Evolutionary conservation across 2,888 invertebrate species (phyloP).

Genomic region (Melinaea marsaeus): DNA sequence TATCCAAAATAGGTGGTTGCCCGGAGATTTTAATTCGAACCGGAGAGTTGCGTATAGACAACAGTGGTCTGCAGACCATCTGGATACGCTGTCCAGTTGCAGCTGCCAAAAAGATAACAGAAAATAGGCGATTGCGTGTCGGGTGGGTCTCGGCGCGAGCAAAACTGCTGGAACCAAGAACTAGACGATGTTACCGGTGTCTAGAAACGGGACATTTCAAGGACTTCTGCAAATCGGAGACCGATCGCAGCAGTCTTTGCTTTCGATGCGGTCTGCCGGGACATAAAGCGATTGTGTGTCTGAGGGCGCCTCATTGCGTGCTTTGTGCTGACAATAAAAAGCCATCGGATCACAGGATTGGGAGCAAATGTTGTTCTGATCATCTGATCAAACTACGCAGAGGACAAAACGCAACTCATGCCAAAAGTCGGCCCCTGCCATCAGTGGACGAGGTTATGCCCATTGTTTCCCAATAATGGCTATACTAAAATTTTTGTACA

Average conservation of each 20-base stretch:
- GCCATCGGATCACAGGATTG: too few relatives aligned
- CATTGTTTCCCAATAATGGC: too few relatives aligned
- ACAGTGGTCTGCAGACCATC: not conserved
- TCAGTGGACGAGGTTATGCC: too few relatives aligned
- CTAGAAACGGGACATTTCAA: constrained; percentile 21
- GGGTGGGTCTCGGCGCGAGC: constrained; percentile 27
- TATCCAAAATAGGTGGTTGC: constrained; percentile 20
- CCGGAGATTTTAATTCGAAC: not conserved
- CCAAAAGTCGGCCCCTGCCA: too few relatives aligned
- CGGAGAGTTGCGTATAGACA: constrained; percentile 6
- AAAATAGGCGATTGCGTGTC: constrained; percentile 18
- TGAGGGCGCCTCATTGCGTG: not conserved
- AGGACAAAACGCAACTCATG: too few relatives aligned
- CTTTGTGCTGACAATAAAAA: too few relatives aligned
- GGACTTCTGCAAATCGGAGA: constrained; percentile 16
- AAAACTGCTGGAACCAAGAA: constrained; percentile 9
- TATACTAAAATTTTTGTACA: too few relatives aligned
- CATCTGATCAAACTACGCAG: too few relatives aligned
- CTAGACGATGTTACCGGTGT: constrained; percentile 27
- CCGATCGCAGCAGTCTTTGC: constrained; percentile 14
- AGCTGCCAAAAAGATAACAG: constrained; percentile 23
- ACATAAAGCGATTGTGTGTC: constrained; percentile 23
- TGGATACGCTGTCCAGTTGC: constrained; percentile 23
- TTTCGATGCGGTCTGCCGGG: constrained; percentile 26
- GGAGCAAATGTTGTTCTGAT: too few relatives aligned